phyloP scores from a whole-genome alignment of 2,113 vertebrate genomes.

The Eira barbara region DNA sequence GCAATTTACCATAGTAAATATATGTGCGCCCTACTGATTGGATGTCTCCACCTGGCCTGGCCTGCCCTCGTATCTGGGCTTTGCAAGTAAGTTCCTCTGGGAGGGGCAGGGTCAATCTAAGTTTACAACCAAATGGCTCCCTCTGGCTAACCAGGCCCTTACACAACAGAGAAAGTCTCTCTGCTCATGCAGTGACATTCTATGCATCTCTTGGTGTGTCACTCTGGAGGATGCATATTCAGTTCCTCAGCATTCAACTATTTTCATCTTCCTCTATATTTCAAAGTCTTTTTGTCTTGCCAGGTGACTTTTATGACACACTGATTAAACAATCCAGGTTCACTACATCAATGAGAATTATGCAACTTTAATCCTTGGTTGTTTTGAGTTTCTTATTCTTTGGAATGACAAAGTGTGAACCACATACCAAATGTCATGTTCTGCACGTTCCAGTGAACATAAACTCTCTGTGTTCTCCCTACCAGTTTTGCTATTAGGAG shows the following conservation, averaged over 20 bases:
- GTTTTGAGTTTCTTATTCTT: background rate
- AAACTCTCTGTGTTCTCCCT: background rate
- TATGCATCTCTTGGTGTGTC: fast-evolving
- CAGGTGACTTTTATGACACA: background rate
- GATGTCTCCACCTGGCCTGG: too few relatives aligned
- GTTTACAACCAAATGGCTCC: too few relatives aligned
- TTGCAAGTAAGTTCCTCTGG: too few relatives aligned
- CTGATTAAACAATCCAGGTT: background rate
- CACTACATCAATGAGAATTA: background rate
- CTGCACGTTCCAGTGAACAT: background rate
- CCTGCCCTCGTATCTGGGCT: too few relatives aligned
- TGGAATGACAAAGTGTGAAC: background rate
- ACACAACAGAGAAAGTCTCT: background rate
- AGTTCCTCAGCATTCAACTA: background rate
- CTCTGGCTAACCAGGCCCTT: too few relatives aligned
- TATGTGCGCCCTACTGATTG: too few relatives aligned
- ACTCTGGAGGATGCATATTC: background rate
- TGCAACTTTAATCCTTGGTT: background rate
- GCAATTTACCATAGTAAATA: too few relatives aligned
- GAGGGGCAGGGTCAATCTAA: too few relatives aligned
- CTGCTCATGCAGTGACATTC: background rate
- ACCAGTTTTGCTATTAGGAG: background rate
- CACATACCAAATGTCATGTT: background rate
- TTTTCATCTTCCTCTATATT: background rate
- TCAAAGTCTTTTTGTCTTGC: background rate